phyloP scores from a whole-genome alignment of 2,797 vertebrate genomes.

The Enteromius radiatus region DNA sequence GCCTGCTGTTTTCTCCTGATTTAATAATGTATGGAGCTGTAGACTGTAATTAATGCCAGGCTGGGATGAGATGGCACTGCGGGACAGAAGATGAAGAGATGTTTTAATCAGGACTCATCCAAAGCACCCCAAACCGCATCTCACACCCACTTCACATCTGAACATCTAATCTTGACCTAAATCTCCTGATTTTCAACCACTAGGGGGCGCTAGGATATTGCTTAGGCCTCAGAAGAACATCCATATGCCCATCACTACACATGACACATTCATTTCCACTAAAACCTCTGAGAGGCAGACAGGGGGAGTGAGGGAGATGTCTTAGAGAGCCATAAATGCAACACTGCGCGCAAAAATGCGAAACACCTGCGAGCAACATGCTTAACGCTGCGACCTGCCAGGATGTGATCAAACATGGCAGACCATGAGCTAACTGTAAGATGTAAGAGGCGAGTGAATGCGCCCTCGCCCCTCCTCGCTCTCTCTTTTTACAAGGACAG shows the following conservation, averaged over 20 bases:
- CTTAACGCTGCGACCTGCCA: conserved; percentile 46
- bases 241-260: conserved; percentile 48
- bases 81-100: conserved; percentile 13
- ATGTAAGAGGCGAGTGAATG: conserved; percentile 47
- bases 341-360: conserved; percentile 52
- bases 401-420: conserved; percentile 57
- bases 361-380: conserved; percentile 59
- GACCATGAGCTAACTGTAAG: conserved; percentile 54
- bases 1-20: conserved; percentile 21
- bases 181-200: conserved; percentile 48
- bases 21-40: conserved; percentile 29
- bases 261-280: conserved; percentile 46
- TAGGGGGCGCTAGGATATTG: conserved; percentile 63
- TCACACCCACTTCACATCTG: not conserved
- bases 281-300: conserved; percentile 27
- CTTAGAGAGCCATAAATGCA: conserved; percentile 60
- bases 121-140: not conserved
- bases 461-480: conserved; percentile 18
- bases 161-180: conserved; percentile 4
- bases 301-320: conserved; percentile 45
- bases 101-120: conserved; percentile 3
- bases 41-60: conserved; percentile 30
- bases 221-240: conserved; percentile 39
- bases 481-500: conserved; percentile 54
- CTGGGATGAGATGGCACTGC: not conserved